Evolutionary conservation across 2,113 vertebrate species (phyloP).

Genomic region (Geococcyx californianus): DNA sequence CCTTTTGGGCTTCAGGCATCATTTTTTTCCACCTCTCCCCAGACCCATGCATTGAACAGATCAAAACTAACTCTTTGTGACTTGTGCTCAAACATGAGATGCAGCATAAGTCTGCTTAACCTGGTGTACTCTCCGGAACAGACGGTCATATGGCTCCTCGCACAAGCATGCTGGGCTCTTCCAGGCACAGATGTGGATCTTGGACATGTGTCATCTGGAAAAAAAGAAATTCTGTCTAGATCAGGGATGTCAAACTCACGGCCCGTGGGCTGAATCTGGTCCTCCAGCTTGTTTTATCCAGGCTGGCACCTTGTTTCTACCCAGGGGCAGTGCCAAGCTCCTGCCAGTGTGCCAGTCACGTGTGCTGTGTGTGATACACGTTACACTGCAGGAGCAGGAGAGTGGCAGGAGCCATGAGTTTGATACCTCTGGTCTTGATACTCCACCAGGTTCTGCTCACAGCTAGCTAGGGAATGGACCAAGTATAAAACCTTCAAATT

Average conservation of each 20-base stretch:
- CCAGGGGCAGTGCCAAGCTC: too few relatives aligned
- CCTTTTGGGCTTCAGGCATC: not conserved
- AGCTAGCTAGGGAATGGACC: not conserved
- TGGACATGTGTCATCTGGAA: not conserved
- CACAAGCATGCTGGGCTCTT: not conserved
- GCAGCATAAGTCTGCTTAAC: accelerated
- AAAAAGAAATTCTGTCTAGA: not conserved
- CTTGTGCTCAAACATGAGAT: not conserved
- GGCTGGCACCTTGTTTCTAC: too few relatives aligned
- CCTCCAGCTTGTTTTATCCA: too few relatives aligned
- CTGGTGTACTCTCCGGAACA: not conserved
- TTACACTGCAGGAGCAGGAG: too few relatives aligned
- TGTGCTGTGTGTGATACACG: too few relatives aligned
- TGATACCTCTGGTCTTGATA: too few relatives aligned
- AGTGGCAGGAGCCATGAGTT: too few relatives aligned
- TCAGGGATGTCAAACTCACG: too few relatives aligned
- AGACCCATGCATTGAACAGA: not conserved
- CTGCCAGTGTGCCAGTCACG: too few relatives aligned
- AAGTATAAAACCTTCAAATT: not conserved
- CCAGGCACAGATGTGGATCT: not conserved
- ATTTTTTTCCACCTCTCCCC: not conserved
- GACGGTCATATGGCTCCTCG: accelerated
- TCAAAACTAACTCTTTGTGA: not conserved
- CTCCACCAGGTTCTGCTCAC: not conserved
- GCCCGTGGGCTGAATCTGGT: too few relatives aligned